These are phyloP conservation scores for Anaspis maculata DNA, from an alignment of 2,888 invertebrate species.

Conservation along the genomic window DNA sequence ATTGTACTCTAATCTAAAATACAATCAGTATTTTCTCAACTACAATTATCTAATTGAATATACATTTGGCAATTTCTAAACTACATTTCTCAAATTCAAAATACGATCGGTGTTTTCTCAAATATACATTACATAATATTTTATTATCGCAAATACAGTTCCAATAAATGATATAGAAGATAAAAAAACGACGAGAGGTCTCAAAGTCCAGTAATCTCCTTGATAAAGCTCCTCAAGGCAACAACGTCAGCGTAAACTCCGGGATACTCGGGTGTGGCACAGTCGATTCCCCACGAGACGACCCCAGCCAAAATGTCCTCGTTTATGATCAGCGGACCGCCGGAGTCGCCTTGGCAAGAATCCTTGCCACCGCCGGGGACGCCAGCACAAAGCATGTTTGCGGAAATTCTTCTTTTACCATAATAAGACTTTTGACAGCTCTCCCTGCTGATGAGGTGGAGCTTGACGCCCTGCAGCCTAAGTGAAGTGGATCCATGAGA, in stretches of 20 bases:
- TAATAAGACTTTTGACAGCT: slow-evolving; percentile 42
- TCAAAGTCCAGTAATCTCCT: slow-evolving; percentile 15
- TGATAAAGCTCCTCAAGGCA: slow-evolving; percentile 19
- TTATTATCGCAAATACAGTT: no score
- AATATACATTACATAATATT: no score
- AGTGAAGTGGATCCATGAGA: slow-evolving; percentile 5
- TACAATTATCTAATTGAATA: no score
- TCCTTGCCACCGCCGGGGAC: slow-evolving; percentile 47
- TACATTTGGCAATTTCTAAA: no score
- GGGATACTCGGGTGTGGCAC: slow-evolving; percentile 22
- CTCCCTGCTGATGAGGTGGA: slow-evolving; percentile 44
- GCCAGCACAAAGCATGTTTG: slow-evolving; percentile 55
- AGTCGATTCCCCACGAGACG: slow-evolving; percentile 29
- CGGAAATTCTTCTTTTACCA: slow-evolving; percentile 37
- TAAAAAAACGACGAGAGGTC: no score
- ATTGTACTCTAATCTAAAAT: no score
- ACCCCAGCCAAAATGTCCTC: slow-evolving; percentile 22
- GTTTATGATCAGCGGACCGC: slow-evolving; percentile 27
- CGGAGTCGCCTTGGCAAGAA: slow-evolving; percentile 29
- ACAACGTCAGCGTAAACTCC: slow-evolving; percentile 28
- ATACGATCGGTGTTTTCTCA: no score
- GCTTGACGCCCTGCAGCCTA: slow-evolving; percentile 7
- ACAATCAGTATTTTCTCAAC: no score
- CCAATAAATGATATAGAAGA: no score
- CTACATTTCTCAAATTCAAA: no score